Conservation (phyloP, 2,797 vertebrate genomes). For the Corythornis leucogaster region DNA sequence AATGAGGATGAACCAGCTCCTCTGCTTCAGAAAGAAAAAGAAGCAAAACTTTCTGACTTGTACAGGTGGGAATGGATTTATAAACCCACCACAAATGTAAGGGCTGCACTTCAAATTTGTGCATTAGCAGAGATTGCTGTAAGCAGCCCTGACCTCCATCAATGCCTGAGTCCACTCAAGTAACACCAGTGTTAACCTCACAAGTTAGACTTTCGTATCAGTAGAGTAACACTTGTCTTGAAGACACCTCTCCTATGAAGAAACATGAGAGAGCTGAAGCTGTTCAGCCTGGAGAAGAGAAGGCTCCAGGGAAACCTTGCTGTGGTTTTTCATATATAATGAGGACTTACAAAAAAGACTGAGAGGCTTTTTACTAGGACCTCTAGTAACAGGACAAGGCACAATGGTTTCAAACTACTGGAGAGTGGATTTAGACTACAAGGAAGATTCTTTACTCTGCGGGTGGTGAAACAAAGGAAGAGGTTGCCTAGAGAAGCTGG, state of each 20-base stretch:
- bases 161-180: background rate
- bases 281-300: background rate
- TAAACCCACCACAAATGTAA: background rate
- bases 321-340: background rate
- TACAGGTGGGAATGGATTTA: background rate
- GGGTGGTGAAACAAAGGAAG: background rate
- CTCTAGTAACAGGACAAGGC: background rate
- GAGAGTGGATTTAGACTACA: background rate
- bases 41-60: background rate
- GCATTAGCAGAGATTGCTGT: background rate
- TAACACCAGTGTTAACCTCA: background rate
- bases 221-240: background rate
- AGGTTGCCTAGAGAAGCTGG: rapidly evolving
- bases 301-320: background rate
- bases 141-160: background rate
- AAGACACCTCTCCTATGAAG: background rate
- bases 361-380: background rate
- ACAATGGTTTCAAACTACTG: background rate
- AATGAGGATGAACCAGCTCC: background rate
- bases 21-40: background rate
- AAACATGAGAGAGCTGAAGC: background rate
- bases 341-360: background rate
- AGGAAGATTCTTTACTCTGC: no score
- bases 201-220: background rate
- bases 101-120: background rate